Evolutionary conservation across 2,113 vertebrate genomes (phyloP), one percentile per base, ranked within the genome.

Genomic region (Mustela nigripes): DNA sequence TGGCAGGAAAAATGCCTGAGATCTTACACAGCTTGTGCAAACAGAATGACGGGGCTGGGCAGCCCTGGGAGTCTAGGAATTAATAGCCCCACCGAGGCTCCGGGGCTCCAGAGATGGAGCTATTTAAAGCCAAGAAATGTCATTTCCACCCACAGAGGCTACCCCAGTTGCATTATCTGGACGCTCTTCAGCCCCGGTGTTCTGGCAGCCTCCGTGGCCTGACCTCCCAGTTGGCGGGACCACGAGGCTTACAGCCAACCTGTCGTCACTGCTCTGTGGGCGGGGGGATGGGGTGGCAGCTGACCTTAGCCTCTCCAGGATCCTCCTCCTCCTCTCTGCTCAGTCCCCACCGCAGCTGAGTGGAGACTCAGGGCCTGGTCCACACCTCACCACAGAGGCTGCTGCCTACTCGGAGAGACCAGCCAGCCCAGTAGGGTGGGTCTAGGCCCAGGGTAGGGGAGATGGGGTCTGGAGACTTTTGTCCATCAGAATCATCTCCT

Each of bases 61-160:
- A 97, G 0, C 98, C 12, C 89, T 28, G n/a, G 98, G 98, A 97
- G 98, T 95, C 93, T 96, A 76, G 98, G 98, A 97, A 98, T 98
- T 98, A 98, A 98, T 98, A 98, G 98, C 97, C 95, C 97, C 73
- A 94, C 98, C 91, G 98, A 97, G 98, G 98, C 98, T 98, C 69
- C 4, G 36, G 96, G 96, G 97, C 96, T 98, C 98, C 82, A 36
- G 97, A 98, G 95, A 97, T 96, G 89, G 97, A 98, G 98, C 98
- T 98, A 98, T 99, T 99, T 99, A 98, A 98, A 98, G 98, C 94
- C 97, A 93, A 98, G 98, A 98, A 98, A 98, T 98, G 98, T 98
- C 98, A 98, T 98, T 98, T 98, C 98, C 98, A 98, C 98, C 98
- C 98, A 60, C 95, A 22, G 26, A 82, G 11, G 91, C 97, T 98